Percentiles rank a stretch among this genome's conserved stretches.
Evolutionary conservation across 2,797 vertebrate genomes (phyloP).

Genomic region (Lagocephalus sceleratus): DNA sequence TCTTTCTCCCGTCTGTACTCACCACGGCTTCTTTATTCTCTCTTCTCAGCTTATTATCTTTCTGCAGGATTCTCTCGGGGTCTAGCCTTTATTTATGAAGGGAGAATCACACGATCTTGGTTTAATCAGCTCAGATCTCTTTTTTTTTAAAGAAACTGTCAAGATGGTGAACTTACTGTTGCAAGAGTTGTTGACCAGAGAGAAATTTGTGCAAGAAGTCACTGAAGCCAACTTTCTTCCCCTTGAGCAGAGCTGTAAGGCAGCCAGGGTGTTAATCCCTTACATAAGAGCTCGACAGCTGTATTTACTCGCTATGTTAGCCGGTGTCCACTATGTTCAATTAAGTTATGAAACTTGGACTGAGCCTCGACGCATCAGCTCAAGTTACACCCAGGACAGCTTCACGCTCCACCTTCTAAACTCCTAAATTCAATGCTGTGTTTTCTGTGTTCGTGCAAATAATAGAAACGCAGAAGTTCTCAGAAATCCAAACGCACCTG

Average conservation of each 20-base stretch:
- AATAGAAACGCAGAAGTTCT: not conserved
- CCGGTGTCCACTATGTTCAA: not conserved
- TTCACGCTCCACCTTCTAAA: not conserved
- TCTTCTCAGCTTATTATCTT: constrained; percentile 34
- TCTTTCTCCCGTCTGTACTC: constrained; percentile 25
- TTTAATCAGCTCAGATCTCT: constrained; percentile 2
- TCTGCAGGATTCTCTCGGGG: constrained; percentile 46
- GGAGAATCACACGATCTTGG: not conserved
- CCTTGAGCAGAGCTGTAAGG: constrained; percentile 74
- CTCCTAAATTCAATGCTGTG: not conserved
- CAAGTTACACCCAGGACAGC: not conserved
- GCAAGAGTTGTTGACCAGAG: constrained; percentile 61
- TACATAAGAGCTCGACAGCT: constrained; percentile 41
- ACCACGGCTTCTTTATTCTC: constrained; percentile 36
- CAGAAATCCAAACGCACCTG: constrained; percentile 56
- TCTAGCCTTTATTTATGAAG: constrained; percentile 47
- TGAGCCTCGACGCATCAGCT: not conserved
- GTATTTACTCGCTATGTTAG: constrained; percentile 10
- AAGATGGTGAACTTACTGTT: constrained; percentile 59
- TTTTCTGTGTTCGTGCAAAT: not conserved
- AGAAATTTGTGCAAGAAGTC: constrained; percentile 70
- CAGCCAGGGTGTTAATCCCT: constrained; percentile 10
- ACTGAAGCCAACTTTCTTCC: constrained; percentile 68
- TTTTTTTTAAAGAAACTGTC: constrained; percentile 1
- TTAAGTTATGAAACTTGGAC: not conserved